These are phyloP conservation scores for Melanotaenia nigrans DNA, from an alignment of 2,797 vertebrate species.

Conservation along the genomic window DNA sequence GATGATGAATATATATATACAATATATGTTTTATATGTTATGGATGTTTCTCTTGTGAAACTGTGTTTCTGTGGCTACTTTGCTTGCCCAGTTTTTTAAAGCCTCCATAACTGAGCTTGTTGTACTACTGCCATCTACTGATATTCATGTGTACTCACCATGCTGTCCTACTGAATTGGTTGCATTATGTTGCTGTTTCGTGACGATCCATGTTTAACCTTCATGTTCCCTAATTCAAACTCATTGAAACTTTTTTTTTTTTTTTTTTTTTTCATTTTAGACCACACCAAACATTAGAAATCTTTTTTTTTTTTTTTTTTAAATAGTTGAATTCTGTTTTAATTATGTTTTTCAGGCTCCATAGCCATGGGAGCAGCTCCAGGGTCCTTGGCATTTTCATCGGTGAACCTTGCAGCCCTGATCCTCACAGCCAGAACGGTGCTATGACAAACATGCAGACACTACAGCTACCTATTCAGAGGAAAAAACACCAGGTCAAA, in stretches of 20 bases:
- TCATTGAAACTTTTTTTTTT: not conserved
- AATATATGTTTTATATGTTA: constrained; percentile 2
- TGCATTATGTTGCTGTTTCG: not conserved
- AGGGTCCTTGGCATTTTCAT: constrained; percentile 79
- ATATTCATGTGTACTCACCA: constrained; percentile 1
- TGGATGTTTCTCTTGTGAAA: constrained; percentile 8
- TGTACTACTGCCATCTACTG: constrained; percentile 71
- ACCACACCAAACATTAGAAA: not conserved
- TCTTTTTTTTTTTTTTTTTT: too few relatives aligned
- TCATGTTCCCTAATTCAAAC: not conserved
- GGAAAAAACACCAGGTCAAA: constrained; percentile 61
- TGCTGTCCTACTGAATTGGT: not conserved
- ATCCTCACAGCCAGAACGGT: constrained; percentile 90
- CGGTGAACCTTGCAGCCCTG: constrained; percentile 85
- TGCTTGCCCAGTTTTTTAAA: constrained; percentile 5
- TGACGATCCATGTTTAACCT: not conserved
- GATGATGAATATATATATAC: not conserved
- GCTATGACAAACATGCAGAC: constrained; percentile 89
- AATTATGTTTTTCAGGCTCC: constrained; percentile 81
- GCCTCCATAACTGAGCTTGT: not conserved
- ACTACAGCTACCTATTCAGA: constrained; percentile 50
- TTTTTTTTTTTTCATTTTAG: not conserved
- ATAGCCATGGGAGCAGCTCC: constrained; percentile 85
- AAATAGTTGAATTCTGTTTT: constrained; percentile 23
- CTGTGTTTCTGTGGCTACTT: constrained; percentile 7